These are phyloP conservation scores for Augiades crinisus DNA, from an alignment of 2,888 invertebrate species.

Conservation along the genomic window DNA sequence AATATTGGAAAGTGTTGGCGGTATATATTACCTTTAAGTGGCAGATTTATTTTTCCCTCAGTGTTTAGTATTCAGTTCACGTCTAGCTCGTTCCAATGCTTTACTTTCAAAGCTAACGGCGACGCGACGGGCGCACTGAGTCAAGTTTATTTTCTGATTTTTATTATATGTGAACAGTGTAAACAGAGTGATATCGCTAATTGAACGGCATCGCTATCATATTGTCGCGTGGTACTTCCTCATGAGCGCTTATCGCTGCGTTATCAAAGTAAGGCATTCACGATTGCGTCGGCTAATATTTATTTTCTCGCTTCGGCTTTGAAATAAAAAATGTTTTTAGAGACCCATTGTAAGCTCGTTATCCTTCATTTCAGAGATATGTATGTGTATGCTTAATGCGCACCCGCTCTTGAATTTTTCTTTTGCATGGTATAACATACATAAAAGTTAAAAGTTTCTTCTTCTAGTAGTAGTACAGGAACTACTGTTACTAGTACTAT, in stretches of 20 bases:
- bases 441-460: no score
- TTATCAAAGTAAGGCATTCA: constrained; percentile 55
- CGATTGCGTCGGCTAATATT: constrained; percentile 41
- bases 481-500: no score
- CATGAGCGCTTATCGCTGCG: constrained; percentile 56
- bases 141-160: constrained; percentile 3
- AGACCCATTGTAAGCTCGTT: not conserved
- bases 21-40: constrained; percentile 3
- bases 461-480: no score
- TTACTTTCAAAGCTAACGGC: constrained; percentile 24
- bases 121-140: not conserved
- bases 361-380: not conserved
- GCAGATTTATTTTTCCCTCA: constrained; percentile 26
- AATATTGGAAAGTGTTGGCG: constrained; percentile 8
- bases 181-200: constrained; percentile 18
- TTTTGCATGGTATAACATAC: no score
- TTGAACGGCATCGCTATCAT: constrained; percentile 31
- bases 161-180: not conserved
- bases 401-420: no score
- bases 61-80: constrained; percentile 31
- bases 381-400: not conserved
- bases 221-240: constrained; percentile 53
- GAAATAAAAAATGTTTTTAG: constrained; percentile 14
- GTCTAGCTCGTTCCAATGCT: constrained; percentile 29
- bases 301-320: constrained; percentile 9